Percentiles rank a stretch among this genome's conserved stretches.
These are phyloP conservation scores for Harmothoe impar DNA, from an alignment of 2,888 invertebrate genomes.

Conservation along the genomic window DNA sequence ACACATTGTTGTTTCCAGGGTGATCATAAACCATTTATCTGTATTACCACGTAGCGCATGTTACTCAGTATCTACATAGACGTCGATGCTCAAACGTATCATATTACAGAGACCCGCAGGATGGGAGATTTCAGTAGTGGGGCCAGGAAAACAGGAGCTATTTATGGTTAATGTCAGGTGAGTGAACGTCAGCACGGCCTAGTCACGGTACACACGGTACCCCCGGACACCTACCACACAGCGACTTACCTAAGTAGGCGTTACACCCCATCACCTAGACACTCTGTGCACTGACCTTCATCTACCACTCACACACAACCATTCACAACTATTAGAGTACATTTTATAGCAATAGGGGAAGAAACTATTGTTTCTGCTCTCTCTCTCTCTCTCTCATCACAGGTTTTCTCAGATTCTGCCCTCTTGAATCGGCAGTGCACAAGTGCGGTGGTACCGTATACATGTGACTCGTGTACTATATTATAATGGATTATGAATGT, in stretches of 20 bases:
- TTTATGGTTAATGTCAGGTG: not conserved
- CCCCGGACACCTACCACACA: not conserved
- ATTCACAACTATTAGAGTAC: not conserved
- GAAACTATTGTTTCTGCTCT: not conserved
- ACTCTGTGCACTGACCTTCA: not conserved
- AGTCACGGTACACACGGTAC: not conserved
- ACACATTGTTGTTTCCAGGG: not conserved
- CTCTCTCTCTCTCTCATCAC: not conserved
- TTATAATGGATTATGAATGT: not conserved
- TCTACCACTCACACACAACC: not conserved
- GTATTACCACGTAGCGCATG: not conserved
- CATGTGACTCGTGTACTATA: too few species aligned
- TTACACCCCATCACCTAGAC: not conserved
- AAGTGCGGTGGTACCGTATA: not conserved
- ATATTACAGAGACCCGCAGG: not conserved
- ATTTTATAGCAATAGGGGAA: not conserved
- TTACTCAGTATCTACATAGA: constrained; percentile 19
- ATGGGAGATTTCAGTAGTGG: constrained; percentile 5
- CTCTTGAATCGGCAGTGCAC: not conserved
- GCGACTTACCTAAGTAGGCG: not conserved
- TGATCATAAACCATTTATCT: not conserved
- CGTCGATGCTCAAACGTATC: not conserved
- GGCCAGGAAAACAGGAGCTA: not conserved
- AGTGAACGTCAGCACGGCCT: not conserved
- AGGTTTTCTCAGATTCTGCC: not conserved